A percentile compares a stretch with the other conserved stretches of the same genome.
Evolutionary conservation across 2,888 invertebrate species (phyloP).

Genomic region (Harmothoe impar): DNA sequence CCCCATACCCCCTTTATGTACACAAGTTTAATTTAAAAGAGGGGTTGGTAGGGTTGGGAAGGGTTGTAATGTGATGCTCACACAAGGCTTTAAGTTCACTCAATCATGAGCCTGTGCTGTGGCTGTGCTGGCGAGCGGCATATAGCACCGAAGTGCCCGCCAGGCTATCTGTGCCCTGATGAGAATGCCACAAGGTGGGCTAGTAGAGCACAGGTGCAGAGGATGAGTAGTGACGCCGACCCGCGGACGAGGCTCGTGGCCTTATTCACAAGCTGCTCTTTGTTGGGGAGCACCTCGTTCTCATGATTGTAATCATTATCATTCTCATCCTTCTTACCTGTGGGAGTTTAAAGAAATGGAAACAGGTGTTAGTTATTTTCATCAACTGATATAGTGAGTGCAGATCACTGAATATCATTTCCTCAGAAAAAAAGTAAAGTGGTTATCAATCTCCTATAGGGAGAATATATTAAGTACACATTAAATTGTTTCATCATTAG

Average conservation of each 20-base stretch:
- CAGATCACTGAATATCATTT: too few species aligned
- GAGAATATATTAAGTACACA: too few species aligned
- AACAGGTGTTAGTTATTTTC: neutral
- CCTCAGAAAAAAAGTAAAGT: too few species aligned
- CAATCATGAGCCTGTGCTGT: neutral
- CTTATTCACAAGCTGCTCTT: constrained; percentile 46
- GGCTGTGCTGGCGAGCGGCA: constrained; percentile 16
- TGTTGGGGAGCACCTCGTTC: constrained; percentile 60
- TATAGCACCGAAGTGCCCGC: neutral
- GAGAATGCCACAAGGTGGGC: neutral
- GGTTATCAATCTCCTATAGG: too few species aligned
- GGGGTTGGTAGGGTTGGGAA: neutral
- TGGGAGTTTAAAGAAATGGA: neutral
- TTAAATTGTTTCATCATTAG: too few species aligned
- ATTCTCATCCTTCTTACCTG: constrained; percentile 49
- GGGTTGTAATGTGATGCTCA: neutral
- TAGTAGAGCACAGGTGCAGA: neutral
- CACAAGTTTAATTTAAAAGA: constrained; percentile 12
- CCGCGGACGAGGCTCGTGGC: neutral
- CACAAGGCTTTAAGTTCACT: neutral
- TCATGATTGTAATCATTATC: constrained; percentile 43
- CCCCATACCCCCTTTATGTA: constrained; percentile 1
- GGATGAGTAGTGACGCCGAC: neutral
- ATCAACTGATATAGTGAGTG: too few species aligned
- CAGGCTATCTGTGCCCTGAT: constrained; percentile 47